phyloP scores from a whole-genome alignment of 2,888 invertebrate species.

The Plebejus argus region DNA sequence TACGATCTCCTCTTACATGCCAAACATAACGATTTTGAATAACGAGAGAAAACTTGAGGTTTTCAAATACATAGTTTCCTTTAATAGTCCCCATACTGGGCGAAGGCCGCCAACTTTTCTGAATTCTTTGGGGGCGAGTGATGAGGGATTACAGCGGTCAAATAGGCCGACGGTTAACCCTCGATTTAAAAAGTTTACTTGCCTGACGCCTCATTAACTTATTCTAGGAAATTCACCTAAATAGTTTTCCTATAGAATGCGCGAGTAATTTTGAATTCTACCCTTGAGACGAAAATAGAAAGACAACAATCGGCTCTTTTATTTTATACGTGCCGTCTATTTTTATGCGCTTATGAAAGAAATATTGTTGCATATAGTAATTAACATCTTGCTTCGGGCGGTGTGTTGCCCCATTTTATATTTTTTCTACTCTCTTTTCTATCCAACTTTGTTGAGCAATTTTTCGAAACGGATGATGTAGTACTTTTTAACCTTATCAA shows the following conservation, averaged over 20 bases:
- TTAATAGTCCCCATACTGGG: neutral
- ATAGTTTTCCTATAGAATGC: neutral
- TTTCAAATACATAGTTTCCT: neutral
- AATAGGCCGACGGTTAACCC: neutral
- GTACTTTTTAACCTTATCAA: too few relatives aligned
- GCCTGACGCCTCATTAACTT: neutral
- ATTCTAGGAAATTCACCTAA: neutral
- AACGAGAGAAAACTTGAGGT: neutral
- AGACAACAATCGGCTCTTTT: neutral
- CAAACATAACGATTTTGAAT: neutral
- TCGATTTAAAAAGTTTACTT: neutral
- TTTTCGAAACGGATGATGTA: neutral
- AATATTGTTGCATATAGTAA: slow-evolving; percentile 7
- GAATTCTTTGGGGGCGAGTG: neutral
- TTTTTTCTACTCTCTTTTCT: neutral
- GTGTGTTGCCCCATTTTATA: neutral
- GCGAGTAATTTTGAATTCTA: neutral
- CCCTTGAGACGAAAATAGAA: neutral
- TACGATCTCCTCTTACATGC: too few relatives aligned
- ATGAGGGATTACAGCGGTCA: neutral
- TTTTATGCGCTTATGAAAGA: slow-evolving; percentile 17
- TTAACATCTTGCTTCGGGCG: slow-evolving; percentile 3
- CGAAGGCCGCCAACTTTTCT: neutral
- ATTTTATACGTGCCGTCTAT: neutral
- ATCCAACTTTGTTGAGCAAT: neutral